phyloP scores from a whole-genome alignment of 1,140 invertebrate genomes.

The Mya arenaria region DNA sequence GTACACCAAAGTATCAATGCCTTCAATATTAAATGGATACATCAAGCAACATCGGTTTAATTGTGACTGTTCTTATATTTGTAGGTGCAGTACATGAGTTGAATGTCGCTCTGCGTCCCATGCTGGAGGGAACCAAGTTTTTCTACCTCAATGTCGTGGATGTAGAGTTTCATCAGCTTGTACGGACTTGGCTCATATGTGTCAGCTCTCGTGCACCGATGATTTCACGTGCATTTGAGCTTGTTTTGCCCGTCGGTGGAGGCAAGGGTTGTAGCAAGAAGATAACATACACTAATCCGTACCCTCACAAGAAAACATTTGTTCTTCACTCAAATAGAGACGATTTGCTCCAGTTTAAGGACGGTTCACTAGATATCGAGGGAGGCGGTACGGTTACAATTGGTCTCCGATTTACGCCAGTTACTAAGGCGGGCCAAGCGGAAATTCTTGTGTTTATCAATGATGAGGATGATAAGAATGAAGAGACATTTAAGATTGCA shows the following conservation, averaged over 20 bases:
- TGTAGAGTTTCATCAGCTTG: slow-evolving; percentile 79
- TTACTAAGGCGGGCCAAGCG: slow-evolving; percentile 72
- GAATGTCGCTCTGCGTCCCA: slow-evolving; percentile 76
- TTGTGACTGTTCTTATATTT: too few relatives aligned
- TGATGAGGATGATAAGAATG: slow-evolving; percentile 81
- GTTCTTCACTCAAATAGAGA: slow-evolving; percentile 75
- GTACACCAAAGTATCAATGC: too few relatives aligned
- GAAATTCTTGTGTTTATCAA: slow-evolving; percentile 82
- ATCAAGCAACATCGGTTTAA: too few relatives aligned
- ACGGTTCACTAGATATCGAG: slow-evolving; percentile 75
- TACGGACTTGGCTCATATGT: slow-evolving; percentile 81
- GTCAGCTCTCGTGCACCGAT: slow-evolving; percentile 76
- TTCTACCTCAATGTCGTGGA: slow-evolving; percentile 81
- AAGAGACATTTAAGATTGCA: slow-evolving; percentile 80
- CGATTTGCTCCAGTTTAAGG: slow-evolving; percentile 80
- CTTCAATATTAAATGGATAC: too few relatives aligned
- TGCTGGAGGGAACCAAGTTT: slow-evolving; percentile 73
- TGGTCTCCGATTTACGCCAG: slow-evolving; percentile 79
- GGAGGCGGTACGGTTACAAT: slow-evolving; percentile 75
- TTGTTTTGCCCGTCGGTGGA: slow-evolving; percentile 77
- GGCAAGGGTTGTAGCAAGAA: slow-evolving; percentile 80
- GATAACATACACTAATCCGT: slow-evolving; percentile 81
- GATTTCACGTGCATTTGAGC: slow-evolving; percentile 76
- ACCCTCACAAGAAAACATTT: slow-evolving; percentile 77
- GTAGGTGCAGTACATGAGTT: slow-evolving; percentile 80